Evolutionary conservation across 2,113 vertebrate genomes (phyloP).

Genomic region (Xiphophorus maculatus): DNA sequence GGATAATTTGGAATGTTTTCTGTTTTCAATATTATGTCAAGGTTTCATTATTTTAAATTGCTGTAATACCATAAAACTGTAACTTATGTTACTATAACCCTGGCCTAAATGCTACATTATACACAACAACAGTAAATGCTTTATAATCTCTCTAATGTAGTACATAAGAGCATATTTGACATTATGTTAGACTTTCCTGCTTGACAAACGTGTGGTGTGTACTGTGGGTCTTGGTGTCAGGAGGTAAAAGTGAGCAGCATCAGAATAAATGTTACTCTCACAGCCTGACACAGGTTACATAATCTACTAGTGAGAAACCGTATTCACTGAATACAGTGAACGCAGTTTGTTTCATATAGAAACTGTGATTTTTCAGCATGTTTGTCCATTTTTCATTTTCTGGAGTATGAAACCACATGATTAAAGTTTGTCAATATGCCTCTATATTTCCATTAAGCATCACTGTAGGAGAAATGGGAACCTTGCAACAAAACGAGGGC

Average conservation of each 20-base stretch:
- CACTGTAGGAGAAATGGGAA: slow-evolving; percentile 13
- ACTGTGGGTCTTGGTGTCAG: background rate
- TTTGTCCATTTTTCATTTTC: background rate
- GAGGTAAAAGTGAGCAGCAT: background rate
- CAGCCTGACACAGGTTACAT: background rate
- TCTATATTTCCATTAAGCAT: slow-evolving; percentile 3
- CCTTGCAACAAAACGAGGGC: slow-evolving; percentile 13
- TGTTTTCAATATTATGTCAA: too few species aligned
- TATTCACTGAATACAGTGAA: background rate
- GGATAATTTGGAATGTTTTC: too few species aligned
- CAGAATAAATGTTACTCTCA: background rate
- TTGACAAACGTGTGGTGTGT: background rate
- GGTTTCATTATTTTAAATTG: too few species aligned
- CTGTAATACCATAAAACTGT: too few species aligned
- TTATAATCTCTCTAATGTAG: background rate
- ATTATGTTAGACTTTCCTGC: too few species aligned
- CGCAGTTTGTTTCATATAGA: background rate
- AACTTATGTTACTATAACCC: too few species aligned
- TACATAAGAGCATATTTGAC: background rate
- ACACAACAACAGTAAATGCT: background rate
- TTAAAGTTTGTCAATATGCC: background rate
- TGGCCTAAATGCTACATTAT: too few species aligned
- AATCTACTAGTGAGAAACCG: too few species aligned
- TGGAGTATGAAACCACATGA: background rate
- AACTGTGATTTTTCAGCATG: background rate